Evolutionary conservation across 1,140 invertebrate genomes (phyloP).

Genomic region (Whitmania pigra): DNA sequence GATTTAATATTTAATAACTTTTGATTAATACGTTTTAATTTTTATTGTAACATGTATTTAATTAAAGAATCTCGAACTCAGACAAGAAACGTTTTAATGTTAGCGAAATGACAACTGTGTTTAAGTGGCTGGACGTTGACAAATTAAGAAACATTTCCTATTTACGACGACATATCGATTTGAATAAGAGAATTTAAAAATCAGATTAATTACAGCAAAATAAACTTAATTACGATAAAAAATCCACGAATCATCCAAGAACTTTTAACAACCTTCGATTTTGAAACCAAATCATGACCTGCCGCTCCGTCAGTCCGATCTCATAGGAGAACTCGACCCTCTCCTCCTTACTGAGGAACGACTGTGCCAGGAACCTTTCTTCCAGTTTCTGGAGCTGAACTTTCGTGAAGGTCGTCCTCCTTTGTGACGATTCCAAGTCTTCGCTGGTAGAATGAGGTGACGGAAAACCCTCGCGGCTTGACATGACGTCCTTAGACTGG

Average conservation of each 20-base stretch:
- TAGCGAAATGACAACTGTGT: not conserved
- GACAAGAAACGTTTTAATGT: too few relatives aligned
- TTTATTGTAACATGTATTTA: too few relatives aligned
- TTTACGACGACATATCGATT: not conserved
- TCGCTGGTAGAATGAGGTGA: too few relatives aligned
- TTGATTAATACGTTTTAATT: not conserved
- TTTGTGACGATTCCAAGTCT: too few relatives aligned
- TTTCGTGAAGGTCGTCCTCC: slow-evolving; percentile 5
- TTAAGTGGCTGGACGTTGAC: not conserved
- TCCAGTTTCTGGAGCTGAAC: slow-evolving; percentile 16
- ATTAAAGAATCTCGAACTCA: not conserved
- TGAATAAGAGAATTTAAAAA: too few relatives aligned
- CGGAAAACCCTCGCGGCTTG: too few relatives aligned
- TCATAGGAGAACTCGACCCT: slow-evolving; percentile 18
- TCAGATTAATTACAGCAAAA: too few relatives aligned
- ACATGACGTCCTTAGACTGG: too few relatives aligned
- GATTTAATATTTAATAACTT: not conserved
- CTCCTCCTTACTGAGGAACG: slow-evolving; percentile 23
- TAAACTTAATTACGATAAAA: too few relatives aligned
- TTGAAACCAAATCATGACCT: slow-evolving; percentile 26
- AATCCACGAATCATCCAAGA: not conserved
- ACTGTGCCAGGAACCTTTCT: slow-evolving; percentile 14
- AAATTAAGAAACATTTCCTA: not conserved
- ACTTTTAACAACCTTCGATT: slow-evolving; percentile 16
- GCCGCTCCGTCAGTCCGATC: slow-evolving; percentile 23